Conservation (phyloP, 2,797 vertebrate genomes). For the Eospalax fontanierii region DNA sequence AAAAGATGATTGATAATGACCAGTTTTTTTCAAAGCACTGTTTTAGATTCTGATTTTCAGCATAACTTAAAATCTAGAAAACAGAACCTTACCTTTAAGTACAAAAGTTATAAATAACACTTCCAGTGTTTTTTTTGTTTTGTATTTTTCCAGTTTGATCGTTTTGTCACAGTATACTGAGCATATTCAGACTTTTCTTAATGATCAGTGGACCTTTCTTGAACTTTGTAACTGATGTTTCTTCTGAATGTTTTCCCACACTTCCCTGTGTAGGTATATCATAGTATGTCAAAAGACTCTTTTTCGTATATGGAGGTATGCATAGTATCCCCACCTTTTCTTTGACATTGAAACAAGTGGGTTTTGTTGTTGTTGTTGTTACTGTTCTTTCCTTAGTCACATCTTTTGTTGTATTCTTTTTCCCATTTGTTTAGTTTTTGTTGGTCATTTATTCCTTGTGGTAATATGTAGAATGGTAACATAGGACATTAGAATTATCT, state of each 20-base stretch:
- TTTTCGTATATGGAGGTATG: neutral
- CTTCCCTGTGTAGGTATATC: neutral
- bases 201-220: neutral
- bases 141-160: neutral
- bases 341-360: neutral
- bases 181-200: neutral
- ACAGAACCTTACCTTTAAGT: neutral
- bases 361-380: neutral
- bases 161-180: neutral
- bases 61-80: constrained; percentile 46
- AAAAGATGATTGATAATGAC: constrained; percentile 23
- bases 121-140: neutral
- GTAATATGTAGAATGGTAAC: neutral
- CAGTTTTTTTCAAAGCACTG: neutral
- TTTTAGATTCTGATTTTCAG: constrained; percentile 53
- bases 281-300: neutral
- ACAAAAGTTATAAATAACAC: neutral
- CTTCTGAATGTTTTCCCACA: neutral
- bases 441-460: neutral
- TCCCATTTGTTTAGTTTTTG: neutral
- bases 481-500: neutral
- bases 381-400: neutral
- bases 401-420: constrained; percentile 27
- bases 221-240: neutral
- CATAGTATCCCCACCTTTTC: neutral